Conservation (phyloP, 2,113 vertebrate species). For the Arothron firmamentum region DNA sequence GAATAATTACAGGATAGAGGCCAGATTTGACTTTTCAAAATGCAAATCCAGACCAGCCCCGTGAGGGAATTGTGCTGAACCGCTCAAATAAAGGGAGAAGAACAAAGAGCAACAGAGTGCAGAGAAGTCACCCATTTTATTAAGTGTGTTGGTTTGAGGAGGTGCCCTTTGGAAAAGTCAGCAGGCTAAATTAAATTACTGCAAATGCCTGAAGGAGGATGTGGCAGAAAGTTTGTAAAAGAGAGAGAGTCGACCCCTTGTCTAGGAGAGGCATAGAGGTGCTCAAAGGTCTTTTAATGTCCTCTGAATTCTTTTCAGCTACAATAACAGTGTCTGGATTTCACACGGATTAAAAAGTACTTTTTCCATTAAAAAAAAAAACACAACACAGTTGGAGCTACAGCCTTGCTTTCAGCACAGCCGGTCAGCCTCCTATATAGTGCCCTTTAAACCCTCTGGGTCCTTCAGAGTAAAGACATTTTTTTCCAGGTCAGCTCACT, state of each 20-base stretch:
- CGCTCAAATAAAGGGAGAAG: constrained; percentile 33
- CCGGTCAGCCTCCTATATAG: constrained; percentile 16
- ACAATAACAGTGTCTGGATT: constrained; percentile 24
- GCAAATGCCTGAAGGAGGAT: constrained; percentile 33
- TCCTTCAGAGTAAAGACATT: constrained; percentile 32
- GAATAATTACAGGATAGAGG: constrained; percentile 44
- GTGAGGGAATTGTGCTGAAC: constrained; percentile 37
- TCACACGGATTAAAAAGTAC: neutral
- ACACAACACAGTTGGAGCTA: constrained; percentile 4
- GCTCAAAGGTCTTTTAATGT: constrained; percentile 34
- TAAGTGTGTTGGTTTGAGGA: constrained; percentile 65
- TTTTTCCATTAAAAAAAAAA: neutral
- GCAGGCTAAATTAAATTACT: constrained; percentile 67
- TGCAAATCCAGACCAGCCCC: constrained; percentile 44
- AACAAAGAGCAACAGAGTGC: constrained; percentile 59
- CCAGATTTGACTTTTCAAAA: constrained; percentile 55
- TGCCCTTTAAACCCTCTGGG: constrained; percentile 42
- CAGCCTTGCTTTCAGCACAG: constrained; percentile 12
- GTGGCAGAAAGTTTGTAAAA: constrained; percentile 35
- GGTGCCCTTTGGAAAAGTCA: constrained; percentile 61
- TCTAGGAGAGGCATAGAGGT: constrained; percentile 29
- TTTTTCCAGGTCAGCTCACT: constrained; percentile 72
- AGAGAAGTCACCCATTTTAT: constrained; percentile 58
- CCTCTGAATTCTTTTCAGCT: constrained; percentile 12
- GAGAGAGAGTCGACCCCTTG: constrained; percentile 11